A percentile compares a stretch with the other conserved stretches of the same genome.
Evolutionary conservation across 64 coral and sea anemone genomes (phyloP).

Genomic region (Montipora sp.): DNA sequence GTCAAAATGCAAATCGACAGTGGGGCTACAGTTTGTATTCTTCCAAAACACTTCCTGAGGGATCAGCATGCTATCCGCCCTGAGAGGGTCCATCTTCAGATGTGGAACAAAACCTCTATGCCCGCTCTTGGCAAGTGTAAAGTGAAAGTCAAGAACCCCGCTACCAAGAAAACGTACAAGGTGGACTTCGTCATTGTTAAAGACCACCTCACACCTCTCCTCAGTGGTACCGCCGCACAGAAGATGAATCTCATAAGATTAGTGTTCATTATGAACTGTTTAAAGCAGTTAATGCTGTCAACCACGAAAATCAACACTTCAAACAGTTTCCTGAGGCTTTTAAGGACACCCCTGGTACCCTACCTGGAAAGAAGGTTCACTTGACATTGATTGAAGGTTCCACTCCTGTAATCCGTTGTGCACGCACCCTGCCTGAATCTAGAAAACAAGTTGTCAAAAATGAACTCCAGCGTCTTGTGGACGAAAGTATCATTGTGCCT

Average conservation of each 20-base stretch:
- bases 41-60: too few species aligned
- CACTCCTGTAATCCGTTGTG: not conserved
- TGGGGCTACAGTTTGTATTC: too few species aligned
- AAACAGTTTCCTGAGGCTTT: conserved; percentile 22
- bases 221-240: conserved; percentile 6
- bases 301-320: too few species aligned
- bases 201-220: too few species aligned
- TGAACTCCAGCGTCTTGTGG: not conserved
- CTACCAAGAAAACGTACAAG: too few species aligned
- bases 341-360: conserved; percentile 26
- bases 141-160: too few species aligned
- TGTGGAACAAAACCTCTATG: too few species aligned
- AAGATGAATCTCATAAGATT: conserved; percentile 81
- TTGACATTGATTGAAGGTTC: not conserved
- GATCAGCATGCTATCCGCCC: too few species aligned
- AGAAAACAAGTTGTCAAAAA: not conserved
- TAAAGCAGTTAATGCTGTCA: conserved; percentile 35
- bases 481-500: not conserved
- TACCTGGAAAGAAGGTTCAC: conserved; percentile 10
- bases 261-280: conserved; percentile 72
- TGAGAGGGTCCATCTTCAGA: too few species aligned
- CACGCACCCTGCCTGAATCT: not conserved
- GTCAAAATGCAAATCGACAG: too few species aligned
- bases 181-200: too few species aligned
- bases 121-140: too few species aligned